Percentiles rank a stretch among this genome's conserved stretches.
Conservation (phyloP, 1,140 invertebrate species). For the Leptopilina boulardi region DNA sequence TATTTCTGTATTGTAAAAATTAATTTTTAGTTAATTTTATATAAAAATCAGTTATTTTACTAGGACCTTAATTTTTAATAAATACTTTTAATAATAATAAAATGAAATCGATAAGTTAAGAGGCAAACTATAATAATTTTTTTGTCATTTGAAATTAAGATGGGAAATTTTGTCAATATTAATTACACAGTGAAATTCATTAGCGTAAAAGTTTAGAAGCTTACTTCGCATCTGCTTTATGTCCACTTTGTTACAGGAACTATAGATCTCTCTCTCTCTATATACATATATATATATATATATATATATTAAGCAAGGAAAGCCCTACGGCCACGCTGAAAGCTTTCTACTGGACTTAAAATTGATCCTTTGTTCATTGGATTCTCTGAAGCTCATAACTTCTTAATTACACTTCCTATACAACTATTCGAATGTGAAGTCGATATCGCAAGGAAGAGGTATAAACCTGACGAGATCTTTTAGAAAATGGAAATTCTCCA, state of each 20-base stretch:
- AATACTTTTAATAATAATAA: too few relatives aligned
- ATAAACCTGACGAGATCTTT: background rate
- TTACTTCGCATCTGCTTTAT: conserved; percentile 1
- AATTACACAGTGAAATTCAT: background rate
- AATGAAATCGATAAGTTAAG: too few relatives aligned
- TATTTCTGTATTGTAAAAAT: too few relatives aligned
- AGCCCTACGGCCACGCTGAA: conserved; percentile 43
- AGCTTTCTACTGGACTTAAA: conserved; percentile 66
- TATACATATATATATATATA: too few relatives aligned
- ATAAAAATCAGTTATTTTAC: too few relatives aligned
- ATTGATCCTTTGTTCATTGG: conserved; percentile 56
- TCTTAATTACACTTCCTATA: conserved; percentile 58
- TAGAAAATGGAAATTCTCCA: background rate
- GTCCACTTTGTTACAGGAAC: background rate
- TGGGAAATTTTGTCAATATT: background rate
- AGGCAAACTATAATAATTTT: background rate
- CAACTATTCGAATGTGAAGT: background rate
- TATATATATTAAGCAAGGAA: background rate
- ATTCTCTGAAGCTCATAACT: conserved; percentile 37
- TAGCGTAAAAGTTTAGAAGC: conserved; percentile 9
- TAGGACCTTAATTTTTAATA: too few relatives aligned
- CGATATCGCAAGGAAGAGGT: conserved; percentile 7
- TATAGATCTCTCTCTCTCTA: background rate
- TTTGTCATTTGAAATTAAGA: background rate
- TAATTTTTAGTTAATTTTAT: too few relatives aligned